Evolutionary conservation across 2,888 invertebrate genomes (phyloP), one percentile per base, ranked within the genome.

Genomic region (Aricia artaxerxes): DNA sequence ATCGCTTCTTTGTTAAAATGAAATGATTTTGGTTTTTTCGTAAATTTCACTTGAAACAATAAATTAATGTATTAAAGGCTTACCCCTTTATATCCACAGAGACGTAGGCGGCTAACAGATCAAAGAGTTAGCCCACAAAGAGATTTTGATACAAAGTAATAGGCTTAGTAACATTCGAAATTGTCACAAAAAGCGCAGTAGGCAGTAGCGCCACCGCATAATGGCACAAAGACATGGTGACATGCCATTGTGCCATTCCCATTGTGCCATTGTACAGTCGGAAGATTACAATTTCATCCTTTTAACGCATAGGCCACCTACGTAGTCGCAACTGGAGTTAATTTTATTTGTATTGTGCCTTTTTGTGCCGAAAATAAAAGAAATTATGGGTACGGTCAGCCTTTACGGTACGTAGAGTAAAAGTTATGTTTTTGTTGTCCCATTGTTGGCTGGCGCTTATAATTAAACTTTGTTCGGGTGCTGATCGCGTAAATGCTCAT

Each of bases 171-270:
- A 35, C n/a, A 64, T 78, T 4, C 44, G 24, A 61, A 49, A 79
- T 57, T 79, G 79, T 75, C 75, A 81, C 87, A 92, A 92, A 93
- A 92, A 87, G 83, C 91, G 91, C 80, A 84, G 90, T 91, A 94
- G 94, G 91, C 80, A 84, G 90, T 91, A 94, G 94, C 94, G 94
- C 94, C 94, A 93, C 90, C 88, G 86, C 83, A 87, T 87, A 87
- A 85, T 82, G 61, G 82, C 76, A 90, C 88, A 91, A 90, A 87
- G 83, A 85, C 82, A 84, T 90, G 90, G 92, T 92, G 91, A 91
- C 93, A 92, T 89, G 87, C 87, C 57, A 57, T 57, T 53, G 53
- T 53, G 13, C 3, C 53, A 13, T 53, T 1, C 87, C 88, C 86
- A 85, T 86, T 86, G 82, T 84, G 81, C 88, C n/a, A 73, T 78